A percentile compares a stretch with the other conserved stretches of the same genome.
phyloP scores from a whole-genome alignment of 2,797 vertebrate genomes.

The Rallus crepitans region DNA sequence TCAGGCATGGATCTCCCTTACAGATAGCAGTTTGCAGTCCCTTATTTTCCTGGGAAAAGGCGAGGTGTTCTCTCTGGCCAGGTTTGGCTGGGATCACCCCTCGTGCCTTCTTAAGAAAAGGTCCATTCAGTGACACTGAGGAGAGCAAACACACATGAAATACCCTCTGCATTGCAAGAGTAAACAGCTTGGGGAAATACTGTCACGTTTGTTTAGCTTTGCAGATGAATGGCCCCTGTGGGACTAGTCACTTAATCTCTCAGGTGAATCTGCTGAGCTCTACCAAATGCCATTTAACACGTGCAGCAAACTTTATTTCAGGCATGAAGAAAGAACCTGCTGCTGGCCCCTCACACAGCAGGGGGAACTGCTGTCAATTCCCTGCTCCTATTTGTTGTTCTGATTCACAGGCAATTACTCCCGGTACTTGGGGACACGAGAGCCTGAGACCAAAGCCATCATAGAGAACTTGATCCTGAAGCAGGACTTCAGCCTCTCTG shows the following conservation, averaged over 20 bases:
- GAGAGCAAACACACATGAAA: neutral
- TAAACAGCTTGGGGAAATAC: neutral
- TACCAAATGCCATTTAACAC: neutral
- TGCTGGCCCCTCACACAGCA: neutral
- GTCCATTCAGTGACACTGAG: neutral
- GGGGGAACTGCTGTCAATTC: neutral
- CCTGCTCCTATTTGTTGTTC: neutral
- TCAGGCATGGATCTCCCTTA: neutral
- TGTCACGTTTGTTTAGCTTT: neutral
- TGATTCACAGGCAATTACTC: constrained; percentile 88
- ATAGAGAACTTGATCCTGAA: constrained; percentile 90
- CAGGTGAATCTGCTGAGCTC: neutral
- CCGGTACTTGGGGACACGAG: constrained; percentile 75
- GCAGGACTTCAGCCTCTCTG: constrained; percentile 90
- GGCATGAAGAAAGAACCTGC: neutral
- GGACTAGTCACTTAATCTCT: neutral
- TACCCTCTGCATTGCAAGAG: neutral
- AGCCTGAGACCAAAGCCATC: constrained; percentile 93
- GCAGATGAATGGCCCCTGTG: neutral
- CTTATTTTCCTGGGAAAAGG: neutral
- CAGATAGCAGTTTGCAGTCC: neutral
- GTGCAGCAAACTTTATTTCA: neutral
- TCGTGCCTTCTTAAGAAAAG: neutral
- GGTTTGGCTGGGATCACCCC: neutral
- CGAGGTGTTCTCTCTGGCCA: neutral